Evolutionary conservation across 35 echinoderm and acorn worm species (phyloP).

Genomic region (Strongylocentrotus purpuratus): DNA sequence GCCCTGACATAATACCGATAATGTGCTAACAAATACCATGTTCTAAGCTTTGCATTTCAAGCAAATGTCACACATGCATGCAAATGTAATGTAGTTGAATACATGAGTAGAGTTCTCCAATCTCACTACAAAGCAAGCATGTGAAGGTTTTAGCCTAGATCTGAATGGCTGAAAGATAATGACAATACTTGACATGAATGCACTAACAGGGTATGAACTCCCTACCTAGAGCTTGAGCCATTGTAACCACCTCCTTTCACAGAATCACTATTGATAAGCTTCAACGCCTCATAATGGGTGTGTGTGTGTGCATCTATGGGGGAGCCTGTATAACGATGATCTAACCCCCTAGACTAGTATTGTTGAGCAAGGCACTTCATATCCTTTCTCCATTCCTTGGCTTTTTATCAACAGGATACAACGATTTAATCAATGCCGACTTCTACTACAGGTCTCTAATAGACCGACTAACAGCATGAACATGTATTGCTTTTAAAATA

Average conservation of each 20-base stretch:
- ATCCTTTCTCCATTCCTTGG: neutral
- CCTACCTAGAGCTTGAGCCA: neutral
- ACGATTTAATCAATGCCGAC: neutral
- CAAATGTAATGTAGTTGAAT: neutral
- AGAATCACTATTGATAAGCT: neutral
- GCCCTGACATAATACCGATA: no score
- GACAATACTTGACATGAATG: neutral
- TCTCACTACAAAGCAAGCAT: neutral
- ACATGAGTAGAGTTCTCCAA: neutral
- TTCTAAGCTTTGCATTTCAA: no score
- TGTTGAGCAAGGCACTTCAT: neutral
- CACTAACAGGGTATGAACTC: slow-evolving; percentile 1
- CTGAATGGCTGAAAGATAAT: neutral
- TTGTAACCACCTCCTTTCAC: neutral
- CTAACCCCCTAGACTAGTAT: neutral
- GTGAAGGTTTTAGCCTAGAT: neutral
- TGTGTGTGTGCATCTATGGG: neutral
- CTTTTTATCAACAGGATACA: neutral
- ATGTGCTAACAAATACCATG: no score
- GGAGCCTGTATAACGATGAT: neutral
- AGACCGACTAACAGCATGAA: no score
- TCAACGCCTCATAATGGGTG: neutral
- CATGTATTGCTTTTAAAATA: no score
- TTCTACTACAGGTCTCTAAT: no score
- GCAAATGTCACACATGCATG: no score